phyloP scores from a whole-genome alignment of 1,140 invertebrate genomes.

The Bathynomus jamesi region DNA sequence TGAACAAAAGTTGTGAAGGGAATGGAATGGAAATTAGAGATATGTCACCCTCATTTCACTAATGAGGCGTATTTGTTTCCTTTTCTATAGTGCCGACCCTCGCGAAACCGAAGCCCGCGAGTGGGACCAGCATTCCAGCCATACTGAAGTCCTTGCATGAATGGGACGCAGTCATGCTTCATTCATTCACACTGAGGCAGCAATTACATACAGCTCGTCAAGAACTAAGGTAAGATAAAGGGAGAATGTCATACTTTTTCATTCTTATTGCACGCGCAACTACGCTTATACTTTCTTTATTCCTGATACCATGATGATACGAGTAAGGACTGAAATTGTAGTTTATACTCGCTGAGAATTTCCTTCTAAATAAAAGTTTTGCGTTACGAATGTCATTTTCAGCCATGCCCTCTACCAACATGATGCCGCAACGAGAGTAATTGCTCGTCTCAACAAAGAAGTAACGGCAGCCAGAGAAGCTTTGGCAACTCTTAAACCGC shows the following conservation, averaged over 20 bases:
- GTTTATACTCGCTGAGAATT: too few relatives aligned
- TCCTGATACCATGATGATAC: too few relatives aligned
- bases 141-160: constrained; percentile 96
- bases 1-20: too few relatives aligned
- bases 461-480: constrained; percentile 95
- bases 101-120: constrained; percentile 92
- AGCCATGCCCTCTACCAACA: constrained; percentile 88
- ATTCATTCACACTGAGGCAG: constrained; percentile 90
- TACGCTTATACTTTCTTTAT: too few relatives aligned
- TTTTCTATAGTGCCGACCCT: constrained; percentile 68
- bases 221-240: constrained; percentile 62
- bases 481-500: constrained; percentile 93
- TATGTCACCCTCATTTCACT: constrained; percentile 8
- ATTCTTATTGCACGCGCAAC: too few relatives aligned
- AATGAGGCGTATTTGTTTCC: constrained; percentile 36
- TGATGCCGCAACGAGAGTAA: constrained; percentile 97
- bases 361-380: too few relatives aligned
- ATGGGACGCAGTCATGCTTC: constrained; percentile 98
- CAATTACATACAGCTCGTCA: constrained; percentile 94
- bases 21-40: neutral
- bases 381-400: too few relatives aligned
- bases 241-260: too few relatives aligned
- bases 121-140: constrained; percentile 94
- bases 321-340: too few relatives aligned
- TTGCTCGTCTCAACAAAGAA: constrained; percentile 95